phyloP scores from a whole-genome alignment of 2,113 vertebrate genomes.

The Loxodonta africana region DNA sequence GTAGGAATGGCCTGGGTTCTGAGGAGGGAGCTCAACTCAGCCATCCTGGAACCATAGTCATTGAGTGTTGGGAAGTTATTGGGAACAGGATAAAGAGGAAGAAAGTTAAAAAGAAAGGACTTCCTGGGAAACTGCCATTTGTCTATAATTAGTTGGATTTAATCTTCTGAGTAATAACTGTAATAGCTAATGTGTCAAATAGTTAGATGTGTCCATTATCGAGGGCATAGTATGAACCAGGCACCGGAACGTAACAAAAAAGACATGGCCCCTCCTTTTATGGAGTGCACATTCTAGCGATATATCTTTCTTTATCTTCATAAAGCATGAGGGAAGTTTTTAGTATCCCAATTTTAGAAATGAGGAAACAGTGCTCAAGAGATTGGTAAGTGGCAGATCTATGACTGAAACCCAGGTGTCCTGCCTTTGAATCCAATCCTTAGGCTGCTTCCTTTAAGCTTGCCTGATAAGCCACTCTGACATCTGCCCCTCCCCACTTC shows the following conservation, averaged over 20 bases:
- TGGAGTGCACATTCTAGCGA: background rate
- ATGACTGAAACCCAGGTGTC: conserved; percentile 59
- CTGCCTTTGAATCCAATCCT: conserved; percentile 34
- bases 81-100: conserved; percentile 9
- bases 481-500: conserved; percentile 55
- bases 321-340: background rate
- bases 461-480: conserved; percentile 4
- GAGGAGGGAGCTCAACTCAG: background rate
- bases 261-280: background rate
- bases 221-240: background rate
- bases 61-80: background rate
- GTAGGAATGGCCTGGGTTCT: background rate
- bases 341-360: conserved; percentile 71
- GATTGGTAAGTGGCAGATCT: conserved; percentile 45
- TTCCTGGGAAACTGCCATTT: background rate
- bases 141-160: background rate
- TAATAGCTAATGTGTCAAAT: background rate
- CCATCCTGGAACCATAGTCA: background rate
- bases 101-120: conserved; percentile 42
- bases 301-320: conserved; percentile 50
- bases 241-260: background rate
- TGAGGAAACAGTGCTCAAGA: conserved; percentile 62
- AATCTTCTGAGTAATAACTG: conserved; percentile 6
- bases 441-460: background rate
- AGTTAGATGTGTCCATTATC: background rate